A percentile compares a stretch with the other conserved stretches of the same genome.
Conservation (phyloP, 2,888 invertebrate species). For the Idaea dimidiata region DNA sequence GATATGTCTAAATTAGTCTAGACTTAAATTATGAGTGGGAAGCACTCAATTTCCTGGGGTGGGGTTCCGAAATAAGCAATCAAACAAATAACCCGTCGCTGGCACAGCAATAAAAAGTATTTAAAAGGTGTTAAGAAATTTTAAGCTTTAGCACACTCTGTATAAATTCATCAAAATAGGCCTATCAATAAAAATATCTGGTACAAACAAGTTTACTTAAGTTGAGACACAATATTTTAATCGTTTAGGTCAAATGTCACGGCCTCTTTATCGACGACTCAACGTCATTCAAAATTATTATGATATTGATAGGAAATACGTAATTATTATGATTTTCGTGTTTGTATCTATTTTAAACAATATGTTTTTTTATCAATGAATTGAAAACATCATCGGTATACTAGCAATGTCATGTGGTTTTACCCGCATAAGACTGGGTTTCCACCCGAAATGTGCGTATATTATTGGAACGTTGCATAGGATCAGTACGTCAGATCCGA, state of each 20-base stretch:
- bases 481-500: too few species aligned
- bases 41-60: too few species aligned
- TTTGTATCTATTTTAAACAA: background rate
- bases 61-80: too few species aligned
- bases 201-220: background rate
- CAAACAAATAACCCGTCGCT: too few species aligned
- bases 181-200: background rate
- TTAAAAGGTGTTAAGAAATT: too few species aligned
- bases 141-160: background rate
- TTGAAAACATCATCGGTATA: background rate
- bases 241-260: slow-evolving; percentile 32
- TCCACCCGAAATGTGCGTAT: too few species aligned
- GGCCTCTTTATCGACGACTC: slow-evolving; percentile 27
- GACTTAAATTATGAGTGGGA: too few species aligned
- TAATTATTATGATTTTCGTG: background rate
- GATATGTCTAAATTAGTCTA: too few species aligned
- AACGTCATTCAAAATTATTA: slow-evolving; percentile 2
- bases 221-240: background rate
- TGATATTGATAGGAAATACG: slow-evolving; percentile 2
- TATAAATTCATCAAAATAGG: background rate
- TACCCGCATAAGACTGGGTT: too few species aligned
- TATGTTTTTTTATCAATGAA: background rate
- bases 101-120: too few species aligned
- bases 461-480: too few species aligned
- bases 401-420: background rate